phyloP scores from a whole-genome alignment of 2,797 vertebrate genomes.

The Mastacembelus armatus region DNA sequence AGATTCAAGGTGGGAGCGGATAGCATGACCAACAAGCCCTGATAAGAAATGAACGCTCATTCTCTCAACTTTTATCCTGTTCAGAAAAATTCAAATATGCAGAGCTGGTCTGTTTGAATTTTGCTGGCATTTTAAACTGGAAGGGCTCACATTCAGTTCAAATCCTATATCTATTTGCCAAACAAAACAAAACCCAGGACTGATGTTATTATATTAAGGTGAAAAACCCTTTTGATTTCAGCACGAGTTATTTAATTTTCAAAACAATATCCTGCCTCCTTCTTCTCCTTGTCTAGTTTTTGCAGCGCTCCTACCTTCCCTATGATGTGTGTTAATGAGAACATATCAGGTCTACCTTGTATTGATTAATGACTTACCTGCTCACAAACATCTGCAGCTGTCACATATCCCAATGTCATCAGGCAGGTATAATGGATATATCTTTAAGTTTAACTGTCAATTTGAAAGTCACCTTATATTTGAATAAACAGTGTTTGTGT shows the following conservation, averaged over 20 bases:
- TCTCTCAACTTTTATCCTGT: conserved; percentile 33
- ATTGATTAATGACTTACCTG: neutral
- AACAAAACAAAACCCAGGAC: conserved; percentile 37
- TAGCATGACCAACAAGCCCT: conserved; percentile 43
- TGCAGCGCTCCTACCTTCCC: neutral
- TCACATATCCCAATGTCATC: neutral
- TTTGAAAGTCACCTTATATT: neutral
- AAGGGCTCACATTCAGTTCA: conserved; percentile 5
- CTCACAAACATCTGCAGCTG: conserved; percentile 1
- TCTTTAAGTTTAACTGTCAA: neutral
- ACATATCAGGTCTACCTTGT: neutral
- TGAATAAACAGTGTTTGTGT: neutral
- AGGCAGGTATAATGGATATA: neutral
- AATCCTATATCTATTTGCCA: conserved; percentile 19
- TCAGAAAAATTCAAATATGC: conserved; percentile 44
- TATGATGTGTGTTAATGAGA: neutral
- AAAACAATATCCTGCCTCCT: neutral
- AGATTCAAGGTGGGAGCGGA: conserved; percentile 42
- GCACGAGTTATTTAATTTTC: neutral
- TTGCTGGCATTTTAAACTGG: conserved; percentile 34
- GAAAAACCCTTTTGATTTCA: neutral
- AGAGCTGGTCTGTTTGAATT: conserved; percentile 17
- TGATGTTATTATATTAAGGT: conserved; percentile 6
- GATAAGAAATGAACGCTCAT: conserved; percentile 45
- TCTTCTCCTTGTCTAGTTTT: neutral